These are phyloP conservation scores for Aporrectodea caliginosa DNA, from an alignment of 1,140 invertebrate genomes.

Conservation along the genomic window DNA sequence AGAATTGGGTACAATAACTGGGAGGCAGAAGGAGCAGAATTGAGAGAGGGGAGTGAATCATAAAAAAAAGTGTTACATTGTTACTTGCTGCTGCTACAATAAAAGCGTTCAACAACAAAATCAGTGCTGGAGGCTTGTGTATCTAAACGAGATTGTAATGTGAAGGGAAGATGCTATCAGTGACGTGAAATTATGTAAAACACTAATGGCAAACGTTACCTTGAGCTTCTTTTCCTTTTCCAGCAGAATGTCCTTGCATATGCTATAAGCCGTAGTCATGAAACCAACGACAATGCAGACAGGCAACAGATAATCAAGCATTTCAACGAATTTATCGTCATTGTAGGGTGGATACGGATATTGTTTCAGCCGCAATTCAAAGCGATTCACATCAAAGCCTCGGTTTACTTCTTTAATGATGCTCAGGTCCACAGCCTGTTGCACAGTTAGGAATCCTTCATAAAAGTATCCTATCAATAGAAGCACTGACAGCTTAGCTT, in stretches of 20 bases:
- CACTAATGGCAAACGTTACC: too few relatives aligned
- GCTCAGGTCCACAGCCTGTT: conserved; percentile 61
- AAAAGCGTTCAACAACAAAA: too few relatives aligned
- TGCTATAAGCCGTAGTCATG: conserved; percentile 54
- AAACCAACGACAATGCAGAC: conserved; percentile 65
- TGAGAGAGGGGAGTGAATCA: too few relatives aligned
- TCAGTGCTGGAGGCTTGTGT: too few relatives aligned
- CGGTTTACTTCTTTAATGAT: conserved; percentile 53
- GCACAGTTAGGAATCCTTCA: too few relatives aligned
- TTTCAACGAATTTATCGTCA: conserved; percentile 49
- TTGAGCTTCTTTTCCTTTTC: conserved; percentile 54
- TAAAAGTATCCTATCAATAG: conserved; percentile 63
- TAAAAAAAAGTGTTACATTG: too few relatives aligned
- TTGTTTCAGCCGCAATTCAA: conserved; percentile 59
- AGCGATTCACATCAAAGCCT: not conserved
- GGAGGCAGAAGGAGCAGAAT: too few relatives aligned
- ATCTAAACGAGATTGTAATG: too few relatives aligned
- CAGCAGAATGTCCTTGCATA: conserved; percentile 50
- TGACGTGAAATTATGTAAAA: too few relatives aligned
- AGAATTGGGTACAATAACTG: too few relatives aligned
- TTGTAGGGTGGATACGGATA: conserved; percentile 52
- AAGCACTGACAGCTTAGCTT: conserved; percentile 58
- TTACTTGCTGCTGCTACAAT: too few relatives aligned
- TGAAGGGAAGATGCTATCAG: too few relatives aligned
- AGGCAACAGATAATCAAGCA: conserved; percentile 61